Conservation (phyloP, 2,797 vertebrate species). For the Micrastur ruficollis region DNA sequence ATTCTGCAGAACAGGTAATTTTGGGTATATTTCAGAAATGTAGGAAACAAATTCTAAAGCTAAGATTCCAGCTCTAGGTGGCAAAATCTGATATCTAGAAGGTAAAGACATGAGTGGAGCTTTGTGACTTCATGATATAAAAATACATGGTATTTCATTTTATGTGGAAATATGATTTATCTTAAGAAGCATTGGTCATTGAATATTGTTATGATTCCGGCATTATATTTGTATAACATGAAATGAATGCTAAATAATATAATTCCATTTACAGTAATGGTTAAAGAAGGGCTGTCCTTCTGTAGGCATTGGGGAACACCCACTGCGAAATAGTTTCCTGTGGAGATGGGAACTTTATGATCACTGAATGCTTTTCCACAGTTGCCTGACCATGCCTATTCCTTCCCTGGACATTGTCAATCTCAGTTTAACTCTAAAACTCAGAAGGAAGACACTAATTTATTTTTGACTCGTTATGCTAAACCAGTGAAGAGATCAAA, state of each 20-base stretch:
- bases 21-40: not conserved
- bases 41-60: not conserved
- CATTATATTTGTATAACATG: not conserved
- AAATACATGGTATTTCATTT: not conserved
- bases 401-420: not conserved
- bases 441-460: not conserved
- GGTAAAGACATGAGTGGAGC: not conserved
- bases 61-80: not conserved
- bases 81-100: not conserved
- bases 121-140: not conserved
- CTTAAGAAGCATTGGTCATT: not conserved
- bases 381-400: not conserved
- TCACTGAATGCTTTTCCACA: not conserved
- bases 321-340: not conserved
- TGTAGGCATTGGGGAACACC: not conserved
- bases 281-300: not conserved
- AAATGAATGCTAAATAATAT: not conserved
- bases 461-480: not conserved
- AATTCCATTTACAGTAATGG: not conserved
- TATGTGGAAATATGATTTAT: not conserved
- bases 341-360: not conserved
- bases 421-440: not conserved
- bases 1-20: not conserved
- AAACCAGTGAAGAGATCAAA: not conserved
- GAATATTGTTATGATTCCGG: not conserved